A percentile compares a stretch with the other conserved stretches of the same genome.
Evolutionary conservation across 2,888 invertebrate species (phyloP).

Genomic region (Eurytoma adleriae): DNA sequence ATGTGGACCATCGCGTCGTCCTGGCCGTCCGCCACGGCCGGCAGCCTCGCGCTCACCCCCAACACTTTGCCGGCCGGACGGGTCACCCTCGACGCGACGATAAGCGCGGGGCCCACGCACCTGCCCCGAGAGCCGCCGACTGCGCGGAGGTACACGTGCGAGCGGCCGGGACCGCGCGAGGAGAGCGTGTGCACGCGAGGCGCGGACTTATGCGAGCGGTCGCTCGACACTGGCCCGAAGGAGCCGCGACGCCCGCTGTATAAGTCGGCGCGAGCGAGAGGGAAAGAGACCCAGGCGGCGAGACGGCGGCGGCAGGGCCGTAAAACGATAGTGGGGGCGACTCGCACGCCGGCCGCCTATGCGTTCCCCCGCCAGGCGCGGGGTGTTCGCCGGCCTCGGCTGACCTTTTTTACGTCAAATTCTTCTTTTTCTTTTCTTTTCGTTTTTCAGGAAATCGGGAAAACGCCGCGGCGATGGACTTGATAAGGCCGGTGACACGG

Average conservation of each 20-base stretch:
- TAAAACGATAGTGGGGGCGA: constrained; percentile 2
- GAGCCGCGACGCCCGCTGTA: constrained; percentile 6
- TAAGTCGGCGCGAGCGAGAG: neutral
- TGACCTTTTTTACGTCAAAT: too few relatives aligned
- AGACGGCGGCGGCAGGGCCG: neutral
- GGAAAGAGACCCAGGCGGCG: constrained; percentile 4
- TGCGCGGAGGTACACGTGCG: too few relatives aligned
- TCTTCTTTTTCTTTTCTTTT: too few relatives aligned
- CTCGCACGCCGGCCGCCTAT: neutral
- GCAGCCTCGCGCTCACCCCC: constrained; percentile 16
- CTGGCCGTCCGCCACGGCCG: neutral
- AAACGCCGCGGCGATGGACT: too few relatives aligned
- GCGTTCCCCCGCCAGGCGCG: too few relatives aligned
- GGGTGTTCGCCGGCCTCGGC: too few relatives aligned
- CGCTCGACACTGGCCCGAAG: constrained; percentile 35
- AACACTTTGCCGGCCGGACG: neutral
- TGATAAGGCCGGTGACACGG: too few relatives aligned
- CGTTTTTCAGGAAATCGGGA: too few relatives aligned
- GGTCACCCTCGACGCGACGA: neutral
- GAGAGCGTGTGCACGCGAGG: neutral
- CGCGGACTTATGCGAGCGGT: constrained; percentile 3
- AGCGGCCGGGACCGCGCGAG: too few relatives aligned
- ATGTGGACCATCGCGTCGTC: constrained; percentile 71
- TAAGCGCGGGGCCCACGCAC: too few relatives aligned
- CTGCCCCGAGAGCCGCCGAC: too few relatives aligned